These are phyloP conservation scores for Lepus europaeus DNA, from an alignment of 2,113 vertebrate species.

Conservation along the genomic window DNA sequence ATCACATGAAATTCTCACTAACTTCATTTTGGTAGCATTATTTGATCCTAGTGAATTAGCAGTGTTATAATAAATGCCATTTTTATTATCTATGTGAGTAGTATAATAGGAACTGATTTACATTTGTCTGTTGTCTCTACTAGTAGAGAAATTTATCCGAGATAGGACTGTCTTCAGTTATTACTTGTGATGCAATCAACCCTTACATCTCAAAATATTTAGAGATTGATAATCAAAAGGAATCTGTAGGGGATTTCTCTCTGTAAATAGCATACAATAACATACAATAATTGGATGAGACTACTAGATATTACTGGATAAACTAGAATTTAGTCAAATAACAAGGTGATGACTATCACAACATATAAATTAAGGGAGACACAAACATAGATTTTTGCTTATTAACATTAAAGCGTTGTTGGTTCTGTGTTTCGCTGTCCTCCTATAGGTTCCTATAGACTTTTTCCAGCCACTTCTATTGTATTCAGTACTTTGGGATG, in stretches of 20 bases:
- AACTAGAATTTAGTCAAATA: background rate
- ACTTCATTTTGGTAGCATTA: background rate
- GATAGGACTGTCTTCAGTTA: background rate
- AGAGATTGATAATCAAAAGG: background rate
- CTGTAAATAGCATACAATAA: constrained; percentile 15
- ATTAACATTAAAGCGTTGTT: background rate
- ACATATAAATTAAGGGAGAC: background rate
- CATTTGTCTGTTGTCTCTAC: constrained; percentile 4
- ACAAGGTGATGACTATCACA: background rate
- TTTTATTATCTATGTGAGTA: background rate
- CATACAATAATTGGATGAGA: background rate
- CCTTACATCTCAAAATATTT: background rate
- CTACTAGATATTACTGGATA: background rate
- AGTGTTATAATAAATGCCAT: background rate
- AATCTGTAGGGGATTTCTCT: background rate
- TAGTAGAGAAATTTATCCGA: background rate
- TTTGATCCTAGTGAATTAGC: background rate
- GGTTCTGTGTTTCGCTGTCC: too few relatives aligned
- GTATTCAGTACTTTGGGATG: too few relatives aligned
- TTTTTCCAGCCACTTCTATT: too few relatives aligned
- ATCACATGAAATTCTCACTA: background rate
- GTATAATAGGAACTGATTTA: background rate
- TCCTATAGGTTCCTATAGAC: too few relatives aligned
- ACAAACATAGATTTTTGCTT: background rate
- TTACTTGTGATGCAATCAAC: background rate